phyloP scores from a whole-genome alignment of 64 coral and sea anemone species.

The Pocillopora damicornis region DNA sequence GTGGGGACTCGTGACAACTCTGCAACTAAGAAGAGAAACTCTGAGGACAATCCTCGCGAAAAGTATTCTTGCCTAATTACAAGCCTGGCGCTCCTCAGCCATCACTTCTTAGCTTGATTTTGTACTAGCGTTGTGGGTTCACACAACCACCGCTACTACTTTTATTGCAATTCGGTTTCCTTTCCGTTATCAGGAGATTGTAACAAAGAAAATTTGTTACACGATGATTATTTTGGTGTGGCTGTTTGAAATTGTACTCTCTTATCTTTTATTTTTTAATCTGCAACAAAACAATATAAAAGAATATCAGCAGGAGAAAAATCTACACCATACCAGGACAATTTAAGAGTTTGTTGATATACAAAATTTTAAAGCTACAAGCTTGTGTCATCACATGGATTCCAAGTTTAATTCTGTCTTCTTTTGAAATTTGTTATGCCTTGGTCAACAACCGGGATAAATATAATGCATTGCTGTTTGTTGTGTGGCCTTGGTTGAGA shows the following conservation, averaged over 20 bases:
- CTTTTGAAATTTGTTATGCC: background rate
- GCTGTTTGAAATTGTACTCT: background rate
- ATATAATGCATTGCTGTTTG: no score
- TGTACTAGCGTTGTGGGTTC: background rate
- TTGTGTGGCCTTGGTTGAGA: background rate
- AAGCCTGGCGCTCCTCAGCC: no score
- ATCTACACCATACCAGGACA: no score
- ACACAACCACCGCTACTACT: background rate
- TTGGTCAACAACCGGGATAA: background rate
- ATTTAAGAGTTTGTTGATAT: background rate
- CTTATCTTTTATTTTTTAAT: background rate
- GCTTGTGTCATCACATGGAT: background rate
- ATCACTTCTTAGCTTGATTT: no score
- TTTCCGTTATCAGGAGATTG: conserved; percentile 6
- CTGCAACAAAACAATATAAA: background rate
- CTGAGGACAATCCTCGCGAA: no score
- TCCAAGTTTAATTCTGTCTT: background rate
- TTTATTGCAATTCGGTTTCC: conserved; percentile 27
- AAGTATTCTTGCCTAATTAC: no score
- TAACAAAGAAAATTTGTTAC: background rate
- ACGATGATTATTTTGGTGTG: background rate
- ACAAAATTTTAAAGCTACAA: background rate
- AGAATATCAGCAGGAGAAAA: background rate
- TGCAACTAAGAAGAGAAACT: no score
- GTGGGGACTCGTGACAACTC: no score